Evolutionary conservation across 1,140 invertebrate genomes (phyloP).

Genomic region (Goniozus legneri): DNA sequence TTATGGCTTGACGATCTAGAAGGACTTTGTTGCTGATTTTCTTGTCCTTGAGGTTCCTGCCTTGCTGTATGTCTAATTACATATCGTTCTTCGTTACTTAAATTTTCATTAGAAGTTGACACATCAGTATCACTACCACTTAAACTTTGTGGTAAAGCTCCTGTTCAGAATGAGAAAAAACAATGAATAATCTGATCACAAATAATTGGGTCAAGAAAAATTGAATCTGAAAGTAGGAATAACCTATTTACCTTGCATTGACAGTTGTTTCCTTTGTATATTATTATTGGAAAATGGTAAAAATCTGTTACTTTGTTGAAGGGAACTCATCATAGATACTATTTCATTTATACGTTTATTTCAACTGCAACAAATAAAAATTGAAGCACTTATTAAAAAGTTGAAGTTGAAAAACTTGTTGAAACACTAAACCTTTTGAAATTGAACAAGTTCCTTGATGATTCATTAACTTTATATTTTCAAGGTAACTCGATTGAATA

Average conservation of each 20-base stretch:
- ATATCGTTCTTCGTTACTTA: constrained; percentile 81
- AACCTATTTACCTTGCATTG: constrained; percentile 46
- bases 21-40: constrained; percentile 63
- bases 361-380: background rate
- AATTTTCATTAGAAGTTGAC: constrained; percentile 85
- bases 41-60: constrained; percentile 90
- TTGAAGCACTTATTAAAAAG: no score
- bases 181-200: background rate
- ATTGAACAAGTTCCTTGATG: background rate
- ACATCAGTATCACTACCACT: constrained; percentile 88
- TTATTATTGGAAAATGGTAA: constrained; percentile 51
- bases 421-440: background rate
- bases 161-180: constrained; percentile 28
- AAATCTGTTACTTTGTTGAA: constrained; percentile 54
- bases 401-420: background rate
- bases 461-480: no score
- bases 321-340: constrained; percentile 49
- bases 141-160: constrained; percentile 67
- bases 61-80: constrained; percentile 77
- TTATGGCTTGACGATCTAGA: constrained; percentile 53
- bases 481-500: no score
- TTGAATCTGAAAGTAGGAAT: background rate
- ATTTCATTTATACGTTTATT: background rate
- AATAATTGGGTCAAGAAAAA: background rate
- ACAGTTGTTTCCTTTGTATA: constrained; percentile 52